phyloP scores from a whole-genome alignment of 2,888 invertebrate species.

The Tanypteryx hageni region DNA sequence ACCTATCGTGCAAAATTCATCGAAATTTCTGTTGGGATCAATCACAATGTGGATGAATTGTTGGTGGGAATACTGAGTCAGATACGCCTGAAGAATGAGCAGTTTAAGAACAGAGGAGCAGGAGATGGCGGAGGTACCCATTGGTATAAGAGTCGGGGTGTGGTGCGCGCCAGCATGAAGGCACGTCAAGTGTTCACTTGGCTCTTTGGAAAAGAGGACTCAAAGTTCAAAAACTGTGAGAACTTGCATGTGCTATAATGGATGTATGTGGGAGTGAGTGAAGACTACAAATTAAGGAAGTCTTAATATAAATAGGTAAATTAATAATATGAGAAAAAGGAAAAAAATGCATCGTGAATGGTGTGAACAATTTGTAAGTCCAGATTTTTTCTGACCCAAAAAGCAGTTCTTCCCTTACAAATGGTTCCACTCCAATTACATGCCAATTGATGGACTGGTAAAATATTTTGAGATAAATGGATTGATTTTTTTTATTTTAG shows the following conservation, averaged over 20 bases:
- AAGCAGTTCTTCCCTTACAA: conserved; percentile 46
- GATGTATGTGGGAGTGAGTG: neutral
- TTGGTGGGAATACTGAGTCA: conserved; percentile 95
- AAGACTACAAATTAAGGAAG: neutral
- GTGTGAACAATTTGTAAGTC: conserved; percentile 34
- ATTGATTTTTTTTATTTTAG: neutral
- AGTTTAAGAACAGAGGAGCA: conserved; percentile 72
- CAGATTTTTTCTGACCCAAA: conserved; percentile 10
- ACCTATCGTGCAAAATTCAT: conserved; percentile 95
- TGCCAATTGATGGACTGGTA: conserved; percentile 53
- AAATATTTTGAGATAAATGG: conserved; percentile 5
- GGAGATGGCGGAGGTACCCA: conserved; percentile 78
- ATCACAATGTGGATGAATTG: conserved; percentile 97
- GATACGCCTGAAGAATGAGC: conserved; percentile 86
- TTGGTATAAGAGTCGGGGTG: conserved; percentile 91
- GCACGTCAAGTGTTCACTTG: conserved; percentile 94
- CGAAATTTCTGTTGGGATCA: conserved; percentile 97
- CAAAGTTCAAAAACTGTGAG: conserved; percentile 94
- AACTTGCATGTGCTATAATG: conserved; percentile 90
- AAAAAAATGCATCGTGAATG: neutral
- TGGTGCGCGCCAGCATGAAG: conserved; percentile 89
- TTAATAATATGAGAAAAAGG: neutral
- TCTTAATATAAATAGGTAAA: conserved; percentile 5
- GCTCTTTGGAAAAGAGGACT: conserved; percentile 93
- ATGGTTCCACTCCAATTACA: conserved; percentile 52